Conservation (phyloP, 2,797 vertebrate species). For the Urosaurus nigricauda region DNA sequence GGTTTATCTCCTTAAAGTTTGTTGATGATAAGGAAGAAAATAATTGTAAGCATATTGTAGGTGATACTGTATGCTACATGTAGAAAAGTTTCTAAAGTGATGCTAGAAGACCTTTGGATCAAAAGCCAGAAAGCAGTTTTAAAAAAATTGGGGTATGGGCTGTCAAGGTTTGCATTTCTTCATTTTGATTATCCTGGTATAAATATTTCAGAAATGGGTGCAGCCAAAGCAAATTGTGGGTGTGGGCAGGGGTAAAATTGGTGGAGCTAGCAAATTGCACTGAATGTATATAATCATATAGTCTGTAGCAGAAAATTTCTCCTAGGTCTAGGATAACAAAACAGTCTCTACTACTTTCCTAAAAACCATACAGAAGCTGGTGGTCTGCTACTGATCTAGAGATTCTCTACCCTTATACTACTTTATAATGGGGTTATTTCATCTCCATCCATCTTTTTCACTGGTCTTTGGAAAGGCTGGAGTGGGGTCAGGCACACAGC, state of each 20-base stretch:
- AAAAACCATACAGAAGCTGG: neutral
- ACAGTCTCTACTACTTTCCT: neutral
- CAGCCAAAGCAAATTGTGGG: neutral
- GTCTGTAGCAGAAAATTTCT: neutral
- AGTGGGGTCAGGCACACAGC: neutral
- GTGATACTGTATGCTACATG: neutral
- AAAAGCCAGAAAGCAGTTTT: neutral
- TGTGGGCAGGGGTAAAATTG: neutral
- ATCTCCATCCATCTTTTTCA: neutral
- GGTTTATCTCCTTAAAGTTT: neutral
- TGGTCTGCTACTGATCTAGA: neutral
- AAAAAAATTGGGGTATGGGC: neutral
- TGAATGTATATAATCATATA: neutral
- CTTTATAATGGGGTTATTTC: neutral
- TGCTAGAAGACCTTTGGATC: neutral
- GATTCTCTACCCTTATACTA: neutral
- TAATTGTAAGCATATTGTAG: neutral
- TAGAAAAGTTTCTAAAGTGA: neutral
- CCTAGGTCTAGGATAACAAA: neutral
- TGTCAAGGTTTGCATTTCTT: neutral
- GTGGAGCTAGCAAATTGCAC: neutral
- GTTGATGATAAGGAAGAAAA: neutral
- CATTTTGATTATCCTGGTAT: neutral
- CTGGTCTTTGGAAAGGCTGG: no score
- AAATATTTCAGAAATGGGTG: neutral